Conservation (phyloP, 2,797 vertebrate genomes). For the Enteromius thamalakanensis region DNA sequence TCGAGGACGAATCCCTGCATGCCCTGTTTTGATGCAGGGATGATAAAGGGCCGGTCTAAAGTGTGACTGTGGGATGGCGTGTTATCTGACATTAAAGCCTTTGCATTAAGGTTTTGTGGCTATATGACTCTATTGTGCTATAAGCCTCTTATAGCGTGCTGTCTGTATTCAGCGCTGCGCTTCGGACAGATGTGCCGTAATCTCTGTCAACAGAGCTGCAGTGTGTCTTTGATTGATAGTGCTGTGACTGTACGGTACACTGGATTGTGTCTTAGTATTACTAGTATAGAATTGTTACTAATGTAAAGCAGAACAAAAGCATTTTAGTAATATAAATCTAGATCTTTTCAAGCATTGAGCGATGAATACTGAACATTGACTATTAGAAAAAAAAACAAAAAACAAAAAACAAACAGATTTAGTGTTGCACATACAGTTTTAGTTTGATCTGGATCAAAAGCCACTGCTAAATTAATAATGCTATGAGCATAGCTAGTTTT, state of each 20-base stretch:
- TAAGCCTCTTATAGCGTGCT: slow-evolving; percentile 76
- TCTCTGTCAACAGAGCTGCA: slow-evolving; percentile 44
- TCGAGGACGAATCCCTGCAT: neutral
- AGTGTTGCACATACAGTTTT: neutral
- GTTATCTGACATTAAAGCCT: slow-evolving; percentile 13
- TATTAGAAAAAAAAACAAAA: neutral
- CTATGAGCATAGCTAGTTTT: neutral
- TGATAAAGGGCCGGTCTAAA: neutral
- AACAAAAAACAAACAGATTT: neutral
- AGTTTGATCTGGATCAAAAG: neutral
- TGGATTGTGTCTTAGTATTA: neutral
- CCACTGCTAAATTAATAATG: neutral
- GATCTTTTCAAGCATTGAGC: neutral
- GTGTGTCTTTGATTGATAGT: slow-evolving; percentile 43
- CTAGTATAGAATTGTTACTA: no score
- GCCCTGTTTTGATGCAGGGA: neutral
- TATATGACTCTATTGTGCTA: slow-evolving; percentile 74
- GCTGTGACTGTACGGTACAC: slow-evolving; percentile 10
- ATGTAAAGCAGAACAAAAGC: neutral
- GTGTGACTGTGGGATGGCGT: neutral
- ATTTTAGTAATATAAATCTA: neutral
- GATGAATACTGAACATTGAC: neutral
- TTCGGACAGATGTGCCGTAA: slow-evolving; percentile 74
- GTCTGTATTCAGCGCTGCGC: slow-evolving; percentile 62
- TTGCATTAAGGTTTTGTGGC: slow-evolving; percentile 66